These are phyloP conservation scores for Eucidaris tribuloides DNA, from an alignment of 35 echinoderm and acorn worm genomes.

Conservation along the genomic window DNA sequence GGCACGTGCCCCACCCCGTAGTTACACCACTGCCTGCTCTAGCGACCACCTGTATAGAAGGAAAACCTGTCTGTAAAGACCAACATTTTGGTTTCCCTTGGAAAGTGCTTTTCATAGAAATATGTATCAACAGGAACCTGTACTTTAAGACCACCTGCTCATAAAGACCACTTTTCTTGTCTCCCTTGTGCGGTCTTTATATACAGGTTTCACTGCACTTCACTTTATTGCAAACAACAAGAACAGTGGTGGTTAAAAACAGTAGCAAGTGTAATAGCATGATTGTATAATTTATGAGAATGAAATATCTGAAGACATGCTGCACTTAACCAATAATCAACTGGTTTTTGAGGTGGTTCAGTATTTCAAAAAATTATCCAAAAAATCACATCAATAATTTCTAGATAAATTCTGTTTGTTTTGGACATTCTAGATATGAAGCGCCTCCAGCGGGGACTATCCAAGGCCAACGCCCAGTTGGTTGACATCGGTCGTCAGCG, in stretches of 20 bases:
- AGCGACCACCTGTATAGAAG: no score
- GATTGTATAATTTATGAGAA: background rate
- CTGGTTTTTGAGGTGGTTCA: background rate
- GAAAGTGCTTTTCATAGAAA: no score
- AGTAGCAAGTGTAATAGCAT: background rate
- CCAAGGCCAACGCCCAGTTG: conserved; percentile 35
- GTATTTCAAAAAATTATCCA: background rate
- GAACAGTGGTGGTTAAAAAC: background rate
- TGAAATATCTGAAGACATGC: background rate
- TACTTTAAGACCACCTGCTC: no score
- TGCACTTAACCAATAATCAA: background rate
- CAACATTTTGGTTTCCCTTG: no score
- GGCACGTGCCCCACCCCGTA: no score
- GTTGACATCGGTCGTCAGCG: conserved; percentile 20
- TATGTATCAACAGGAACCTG: no score
- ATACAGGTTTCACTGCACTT: no score
- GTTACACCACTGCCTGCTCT: no score
- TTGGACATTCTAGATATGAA: background rate
- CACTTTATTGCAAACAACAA: no score
- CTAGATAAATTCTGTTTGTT: background rate
- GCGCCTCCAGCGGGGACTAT: conserved; percentile 36
- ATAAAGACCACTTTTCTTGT: no score
- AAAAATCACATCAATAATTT: background rate
- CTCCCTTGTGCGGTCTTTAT: no score
- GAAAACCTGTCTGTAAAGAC: no score